A percentile compares a stretch with the other conserved stretches of the same genome.
Conservation (phyloP, 2,797 vertebrate species). For the Glossophaga mutica region DNA sequence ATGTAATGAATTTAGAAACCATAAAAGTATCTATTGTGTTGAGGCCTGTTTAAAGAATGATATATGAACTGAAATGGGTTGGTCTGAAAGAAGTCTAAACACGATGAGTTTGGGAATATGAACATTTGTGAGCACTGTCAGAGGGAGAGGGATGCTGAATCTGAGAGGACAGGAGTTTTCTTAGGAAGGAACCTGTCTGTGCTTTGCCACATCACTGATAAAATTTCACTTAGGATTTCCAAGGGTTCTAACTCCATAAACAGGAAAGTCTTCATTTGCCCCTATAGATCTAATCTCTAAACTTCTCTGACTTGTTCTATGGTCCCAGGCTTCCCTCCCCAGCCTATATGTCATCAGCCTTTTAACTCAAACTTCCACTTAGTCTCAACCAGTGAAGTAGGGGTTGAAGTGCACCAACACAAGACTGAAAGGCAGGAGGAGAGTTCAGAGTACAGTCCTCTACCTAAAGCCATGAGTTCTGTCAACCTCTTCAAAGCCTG, state of each 20-base stretch:
- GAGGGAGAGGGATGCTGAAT: not conserved
- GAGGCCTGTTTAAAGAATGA: not conserved
- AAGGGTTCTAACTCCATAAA: not conserved
- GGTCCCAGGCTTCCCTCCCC: not conserved
- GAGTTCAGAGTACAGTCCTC: not conserved
- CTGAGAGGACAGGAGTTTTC: not conserved
- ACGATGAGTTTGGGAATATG: not conserved
- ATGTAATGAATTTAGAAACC: not conserved
- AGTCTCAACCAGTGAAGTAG: not conserved
- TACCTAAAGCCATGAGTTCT: not conserved
- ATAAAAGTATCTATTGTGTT: not conserved
- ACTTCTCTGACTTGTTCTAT: not conserved
- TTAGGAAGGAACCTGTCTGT: not conserved
- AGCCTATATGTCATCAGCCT: not conserved
- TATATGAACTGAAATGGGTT: not conserved
- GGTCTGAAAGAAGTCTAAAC: not conserved
- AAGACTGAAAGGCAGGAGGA: not conserved
- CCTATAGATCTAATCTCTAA: not conserved
- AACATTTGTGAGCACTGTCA: not conserved
- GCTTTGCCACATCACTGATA: not conserved
- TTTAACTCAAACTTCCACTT: not conserved
- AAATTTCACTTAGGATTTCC: not conserved
- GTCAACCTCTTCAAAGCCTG: not conserved
- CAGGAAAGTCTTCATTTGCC: not conserved
- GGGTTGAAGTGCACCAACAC: not conserved